phyloP scores from a whole-genome alignment of 2,797 vertebrate species.

The Microcaecilia unicolor region DNA sequence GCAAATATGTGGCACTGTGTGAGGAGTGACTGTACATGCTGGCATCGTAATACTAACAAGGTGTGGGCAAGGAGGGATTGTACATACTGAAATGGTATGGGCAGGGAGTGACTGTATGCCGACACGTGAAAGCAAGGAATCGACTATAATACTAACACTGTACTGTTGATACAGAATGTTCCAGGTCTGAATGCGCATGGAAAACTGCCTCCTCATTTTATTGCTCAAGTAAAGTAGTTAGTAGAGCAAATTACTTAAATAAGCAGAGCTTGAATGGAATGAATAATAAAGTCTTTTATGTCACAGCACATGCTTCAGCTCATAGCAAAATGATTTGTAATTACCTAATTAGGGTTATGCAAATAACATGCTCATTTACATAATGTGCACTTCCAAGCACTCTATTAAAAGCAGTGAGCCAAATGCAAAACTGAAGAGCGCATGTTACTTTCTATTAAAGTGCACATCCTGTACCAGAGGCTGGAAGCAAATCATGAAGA shows the following conservation, averaged over 20 bases:
- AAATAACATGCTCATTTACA: constrained; percentile 75
- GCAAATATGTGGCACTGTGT: no score
- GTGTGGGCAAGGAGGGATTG: no score
- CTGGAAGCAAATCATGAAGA: rapidly evolving
- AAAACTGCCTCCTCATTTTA: constrained; percentile 26
- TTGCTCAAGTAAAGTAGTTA: constrained; percentile 35
- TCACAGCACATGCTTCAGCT: constrained; percentile 69
- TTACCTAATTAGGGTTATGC: constrained; percentile 84
- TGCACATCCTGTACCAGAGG: no score
- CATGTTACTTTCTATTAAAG: no score
- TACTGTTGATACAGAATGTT: no score
- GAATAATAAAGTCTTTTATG: constrained; percentile 52
- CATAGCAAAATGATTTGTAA: constrained; percentile 81
- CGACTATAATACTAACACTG: no score
- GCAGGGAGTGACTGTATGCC: no score
- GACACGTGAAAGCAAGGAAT: no score
- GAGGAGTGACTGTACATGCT: no score
- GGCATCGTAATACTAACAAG: no score
- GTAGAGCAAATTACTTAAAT: constrained; percentile 55
- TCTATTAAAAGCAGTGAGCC: constrained; percentile 39
- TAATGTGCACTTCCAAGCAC: constrained; percentile 58
- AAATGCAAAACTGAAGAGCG: constrained; percentile 32
- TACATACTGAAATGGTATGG: no score
- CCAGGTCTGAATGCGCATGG: not conserved
- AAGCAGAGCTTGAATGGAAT: constrained; percentile 49